Conservation (phyloP, 2,797 vertebrate genomes). For the Phrynocephalus guinanensis region DNA sequence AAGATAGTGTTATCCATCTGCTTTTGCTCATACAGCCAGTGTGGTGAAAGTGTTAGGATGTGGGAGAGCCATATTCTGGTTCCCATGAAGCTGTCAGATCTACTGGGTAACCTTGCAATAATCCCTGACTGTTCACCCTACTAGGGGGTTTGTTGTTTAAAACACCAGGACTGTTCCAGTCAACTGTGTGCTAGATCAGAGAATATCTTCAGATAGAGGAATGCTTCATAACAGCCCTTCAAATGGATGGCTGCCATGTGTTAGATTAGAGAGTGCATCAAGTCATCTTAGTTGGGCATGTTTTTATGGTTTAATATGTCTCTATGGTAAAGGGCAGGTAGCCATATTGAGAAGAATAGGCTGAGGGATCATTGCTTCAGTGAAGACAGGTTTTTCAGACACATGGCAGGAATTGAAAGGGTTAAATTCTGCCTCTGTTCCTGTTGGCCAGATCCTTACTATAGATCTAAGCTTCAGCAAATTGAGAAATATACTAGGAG, state of each 20-base stretch:
- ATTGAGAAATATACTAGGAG: background rate
- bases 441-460: too few relatives aligned
- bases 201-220: background rate
- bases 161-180: background rate
- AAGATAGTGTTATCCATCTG: background rate
- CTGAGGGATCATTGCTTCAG: background rate
- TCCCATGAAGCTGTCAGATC: too few relatives aligned
- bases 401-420: too few relatives aligned
- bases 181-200: background rate
- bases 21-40: background rate
- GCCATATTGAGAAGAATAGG: background rate
- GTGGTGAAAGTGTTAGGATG: too few relatives aligned
- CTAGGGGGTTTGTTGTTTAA: background rate
- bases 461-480: background rate
- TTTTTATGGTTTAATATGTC: background rate
- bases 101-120: too few relatives aligned
- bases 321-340: background rate
- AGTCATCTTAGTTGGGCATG: background rate
- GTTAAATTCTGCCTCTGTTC: background rate
- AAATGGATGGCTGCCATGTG: background rate
- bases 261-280: background rate
- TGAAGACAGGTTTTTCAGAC: background rate
- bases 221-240: background rate
- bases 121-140: background rate
- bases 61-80: too few relatives aligned